phyloP scores from a whole-genome alignment of 2,797 vertebrate genomes.

The Characodon lateralis region DNA sequence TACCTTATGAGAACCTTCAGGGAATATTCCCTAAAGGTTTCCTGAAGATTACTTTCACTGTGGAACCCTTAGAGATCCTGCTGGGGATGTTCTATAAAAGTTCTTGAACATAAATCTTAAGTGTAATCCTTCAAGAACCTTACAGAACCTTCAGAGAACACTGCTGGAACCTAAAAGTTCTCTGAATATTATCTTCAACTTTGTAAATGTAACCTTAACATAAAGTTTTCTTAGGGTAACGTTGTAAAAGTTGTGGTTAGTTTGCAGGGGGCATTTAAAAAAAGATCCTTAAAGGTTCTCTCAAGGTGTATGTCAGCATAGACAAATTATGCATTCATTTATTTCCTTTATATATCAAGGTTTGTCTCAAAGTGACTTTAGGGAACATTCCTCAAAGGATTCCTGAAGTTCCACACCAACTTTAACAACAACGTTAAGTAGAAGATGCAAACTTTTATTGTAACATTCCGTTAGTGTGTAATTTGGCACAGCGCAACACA shows the following conservation, averaged over 20 bases:
- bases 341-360: background rate
- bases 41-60: background rate
- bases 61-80: background rate
- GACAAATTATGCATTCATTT: background rate
- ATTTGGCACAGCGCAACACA: background rate
- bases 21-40: background rate
- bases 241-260: background rate
- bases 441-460: background rate
- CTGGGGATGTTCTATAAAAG: no score
- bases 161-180: background rate
- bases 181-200: background rate
- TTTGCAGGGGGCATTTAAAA: background rate
- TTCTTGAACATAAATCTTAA: no score
- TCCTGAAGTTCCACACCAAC: background rate
- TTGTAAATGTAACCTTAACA: background rate
- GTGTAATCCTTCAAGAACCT: no score
- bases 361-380: background rate
- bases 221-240: background rate
- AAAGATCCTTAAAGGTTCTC: background rate
- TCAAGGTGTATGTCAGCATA: background rate
- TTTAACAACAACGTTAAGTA: background rate
- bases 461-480: background rate
- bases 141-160: background rate
- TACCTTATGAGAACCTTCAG: no score
- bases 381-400: background rate